A percentile compares a stretch with the other conserved stretches of the same genome.
Conservation (phyloP, 2,113 vertebrate species). For the Chaenocephalus aceratus region DNA sequence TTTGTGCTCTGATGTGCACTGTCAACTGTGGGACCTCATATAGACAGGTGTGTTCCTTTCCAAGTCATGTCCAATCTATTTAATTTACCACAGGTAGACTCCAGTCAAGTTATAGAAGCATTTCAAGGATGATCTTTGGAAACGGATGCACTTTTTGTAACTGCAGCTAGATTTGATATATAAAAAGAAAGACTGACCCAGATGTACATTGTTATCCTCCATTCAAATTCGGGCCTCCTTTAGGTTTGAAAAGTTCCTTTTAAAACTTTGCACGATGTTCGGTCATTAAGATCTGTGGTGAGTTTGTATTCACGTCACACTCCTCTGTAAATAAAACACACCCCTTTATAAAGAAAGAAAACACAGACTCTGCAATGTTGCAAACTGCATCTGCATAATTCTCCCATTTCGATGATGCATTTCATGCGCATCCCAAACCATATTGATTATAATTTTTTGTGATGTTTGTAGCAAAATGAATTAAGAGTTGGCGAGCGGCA, state of each 20-base stretch:
- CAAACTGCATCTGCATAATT: slow-evolving; percentile 64
- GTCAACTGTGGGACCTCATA: too few species aligned
- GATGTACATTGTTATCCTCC: neutral
- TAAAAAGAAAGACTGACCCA: neutral
- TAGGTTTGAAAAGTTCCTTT: slow-evolving; percentile 15
- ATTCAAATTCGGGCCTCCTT: neutral
- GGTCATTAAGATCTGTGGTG: neutral
- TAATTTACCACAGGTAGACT: too few species aligned
- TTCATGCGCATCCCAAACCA: slow-evolving; percentile 53
- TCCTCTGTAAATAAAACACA: neutral
- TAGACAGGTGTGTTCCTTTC: too few species aligned
- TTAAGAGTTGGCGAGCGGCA: slow-evolving; percentile 61
- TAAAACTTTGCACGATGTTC: slow-evolving; percentile 15
- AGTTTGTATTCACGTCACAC: slow-evolving; percentile 25
- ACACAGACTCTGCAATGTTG: slow-evolving; percentile 57
- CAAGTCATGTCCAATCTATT: too few species aligned
- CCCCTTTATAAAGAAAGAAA: slow-evolving; percentile 42
- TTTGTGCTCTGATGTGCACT: too few species aligned
- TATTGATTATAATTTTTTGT: slow-evolving; percentile 63
- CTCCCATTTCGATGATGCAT: slow-evolving; percentile 72
- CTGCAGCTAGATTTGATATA: neutral
- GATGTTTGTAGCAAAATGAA: slow-evolving; percentile 74
- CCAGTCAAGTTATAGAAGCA: too few species aligned
- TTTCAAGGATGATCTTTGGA: too few species aligned
- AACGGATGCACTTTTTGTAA: too few species aligned